Evolutionary conservation across 1,140 invertebrate genomes (phyloP), one percentile per base, ranked within the genome.

Genomic region (Cephus cinctus): DNA sequence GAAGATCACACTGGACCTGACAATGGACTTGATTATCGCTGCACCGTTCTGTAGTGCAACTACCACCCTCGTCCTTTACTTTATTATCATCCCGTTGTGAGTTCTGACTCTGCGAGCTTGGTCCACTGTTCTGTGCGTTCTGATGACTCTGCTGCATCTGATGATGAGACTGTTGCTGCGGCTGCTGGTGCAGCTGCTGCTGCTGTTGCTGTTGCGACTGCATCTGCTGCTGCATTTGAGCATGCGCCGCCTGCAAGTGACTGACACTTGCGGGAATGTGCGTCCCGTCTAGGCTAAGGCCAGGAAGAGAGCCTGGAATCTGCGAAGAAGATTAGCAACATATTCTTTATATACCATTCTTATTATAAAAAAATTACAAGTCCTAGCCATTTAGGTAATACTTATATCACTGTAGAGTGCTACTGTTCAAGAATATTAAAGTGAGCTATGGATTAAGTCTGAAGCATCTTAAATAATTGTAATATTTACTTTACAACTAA

Each of bases 151-250:
- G 39, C 14, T 73, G 69, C 59, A 76, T 75, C 49, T 70, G 71
- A 50, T 73, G 74, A 52, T 75, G 74, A 9, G 69, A 43, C 47
- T 69, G 63, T 32, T 52, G 62, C 11, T 55, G 52, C 8, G 55
- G 50, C 4, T 65, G 62, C 0, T 55, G 49, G 16, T 63, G 63
- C 11, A 59, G 61, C 15, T 67, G 67, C 12, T 63, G 67, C 14
- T 67, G 57, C 47, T 65, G 69, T 12, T 73, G 71, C n/a, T 76
- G 73, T 38, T 73, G 71, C 4, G 64, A 62, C 39, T 73, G 72
- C 63, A 74, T 71, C 51, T 76, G 73, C 31, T 75, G 72, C 48
- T 76, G 74, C 69, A 76, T 74, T 54, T 77, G 75, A 50, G 72
- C 75, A 50, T 75, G 73, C 27, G 73, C 72, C 38, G 67, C 75